Evolutionary conservation across 2,888 invertebrate species (phyloP), one percentile per base, ranked within the genome.

Genomic region (Mesochorus sp.): DNA sequence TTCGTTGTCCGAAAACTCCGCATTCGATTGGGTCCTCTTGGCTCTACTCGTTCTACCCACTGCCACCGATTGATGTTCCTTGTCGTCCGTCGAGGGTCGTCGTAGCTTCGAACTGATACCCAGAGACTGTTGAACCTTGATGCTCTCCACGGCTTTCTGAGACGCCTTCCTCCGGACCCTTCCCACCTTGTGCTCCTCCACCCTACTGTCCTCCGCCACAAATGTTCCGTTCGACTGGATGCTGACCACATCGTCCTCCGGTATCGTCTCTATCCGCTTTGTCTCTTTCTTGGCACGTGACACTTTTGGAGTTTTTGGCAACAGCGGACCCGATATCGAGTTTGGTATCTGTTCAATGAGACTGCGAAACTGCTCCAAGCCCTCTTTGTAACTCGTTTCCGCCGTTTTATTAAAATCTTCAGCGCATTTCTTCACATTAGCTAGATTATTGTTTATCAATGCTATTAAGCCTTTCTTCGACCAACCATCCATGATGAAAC

Each of bases 261-360:
- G 88, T 74, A 90, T 90, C 0, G 90, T 87, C 70, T 87, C 85
- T 1, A 89, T 89, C 51, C 84, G 85, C 42, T 84, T 84, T 0
- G 71, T 0, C 12, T 62, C 79, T 26, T 31, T 86, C 17, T 86
- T 88, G n/a, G n/a, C n/a, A n/a, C n/a, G n/a, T n/a, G n/a, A n/a
- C n/a, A n/a, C n/a, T 10, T 19, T 53, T 6, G n/a, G 89, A 0
- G 90, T 90, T 61, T 90, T 89, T 0, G 83, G 78, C 6, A 90
- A 71, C n/a, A 90, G 49, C 6, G 87, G 85, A 0, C 79, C 85
- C 2, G 84, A 79, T 1, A 66, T 39, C 0, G 85, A 73, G 14
- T 82, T 57, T 0, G 82, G 82, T 68, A 89, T 84, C 79, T 89
- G 88, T 2, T 76, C 37, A 0, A 84, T 17, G 14, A 89, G 57